Evolutionary conservation across 2,888 invertebrate genomes (phyloP), one percentile per base, ranked within the genome.

Genomic region (Spialia ferax): DNA sequence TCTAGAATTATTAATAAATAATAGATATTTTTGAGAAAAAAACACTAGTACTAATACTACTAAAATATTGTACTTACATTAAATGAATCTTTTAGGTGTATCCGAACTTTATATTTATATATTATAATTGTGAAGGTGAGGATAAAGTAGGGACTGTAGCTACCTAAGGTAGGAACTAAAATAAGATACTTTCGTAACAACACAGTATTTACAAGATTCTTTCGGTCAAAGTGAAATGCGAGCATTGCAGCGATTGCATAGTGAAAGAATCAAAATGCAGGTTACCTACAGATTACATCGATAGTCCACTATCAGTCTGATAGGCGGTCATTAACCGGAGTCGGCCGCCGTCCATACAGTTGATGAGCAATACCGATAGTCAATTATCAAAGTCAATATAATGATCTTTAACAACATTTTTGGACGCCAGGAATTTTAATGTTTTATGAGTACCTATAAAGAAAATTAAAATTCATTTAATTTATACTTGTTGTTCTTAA

Each of bases 301-400:
- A 82, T 81, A 79, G 68, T 73, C 72, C 71, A 73, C 66, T 71
- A 73, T 74, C 81, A 83, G 81, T 70, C 15, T 73, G 83, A 84
- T 84, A 84, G 78, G 68, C 79, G 85, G 83, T 74, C 84, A 73
- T 71, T 79, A 83, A 81, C 80, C 75, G 73, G 69, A 69, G 71
- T 57, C 69, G 65, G 71, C 59, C 74, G 73, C 60, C 59, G 52
- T 13, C 20, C 52, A 13, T 52, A 66, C 1, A 32, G 45, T 55
- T 54, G 54, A 32, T 59, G 57, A 54, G 20, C 22, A 22, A 62
- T 57, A 59, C 59, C n/a, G n/a, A n/a, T 18, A 59, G 52, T 50
- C 29, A 48, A 48, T 48, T 65, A 23, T 22, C 15, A 22, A 11
- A 20, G 18, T 61, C 5, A n/a, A 59, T 15, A 26, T 18, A 20